Evolutionary conservation across 2,113 vertebrate genomes (phyloP), one percentile per base, ranked within the genome.

Genomic region (Rhinolophus ferrumequinum): DNA sequence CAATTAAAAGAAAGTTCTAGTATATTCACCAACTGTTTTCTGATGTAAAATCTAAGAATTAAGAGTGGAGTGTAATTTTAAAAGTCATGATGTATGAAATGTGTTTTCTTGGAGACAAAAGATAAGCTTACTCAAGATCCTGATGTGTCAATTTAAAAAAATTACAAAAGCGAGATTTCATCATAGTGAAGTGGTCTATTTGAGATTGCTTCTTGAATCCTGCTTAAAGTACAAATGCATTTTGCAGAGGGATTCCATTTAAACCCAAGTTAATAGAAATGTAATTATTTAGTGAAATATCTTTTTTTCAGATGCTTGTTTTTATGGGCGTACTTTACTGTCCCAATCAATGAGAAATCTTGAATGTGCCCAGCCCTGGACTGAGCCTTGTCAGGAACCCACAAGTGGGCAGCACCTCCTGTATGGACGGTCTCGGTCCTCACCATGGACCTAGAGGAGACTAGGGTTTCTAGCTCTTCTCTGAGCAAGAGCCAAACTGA

Each of bases 31-130:
- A 28, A 28, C 15, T 56, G 22, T 28, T 76, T 62, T 60, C 16
- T 86, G 24, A 60, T 60, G 4, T 84, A 72, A 92, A 94, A 76
- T 89, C 30, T 72, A 69, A 94, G n/a, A 60, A 77, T 92, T 87
- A 79, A 87, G 50, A 47, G 33, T 87, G 4, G 58, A 67, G 9
- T 79, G 38, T 69, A 83, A 21, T 81, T 87, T 86, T 77, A 67
- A 93, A 94, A 96, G 62, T 60, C 9, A 10, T 26, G 26, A 60
- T 81, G 4, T 66, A 30, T 77, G 54, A 95, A 66, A 86, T 77
- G 30, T 67, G 16, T 77, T 72, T 89, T 70, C 11, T 60, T 85
- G 54, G 60, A 75, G 84, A 76, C 22, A 56, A 67, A 84, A 76
- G n/a, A 11, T 18, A 52, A 87, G n/a, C 15, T 77, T 66, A 62